Base-by-base conservation (phyloP, 2,113 vertebrate genomes). In the Cephalopholis sonnerati region DNA sequence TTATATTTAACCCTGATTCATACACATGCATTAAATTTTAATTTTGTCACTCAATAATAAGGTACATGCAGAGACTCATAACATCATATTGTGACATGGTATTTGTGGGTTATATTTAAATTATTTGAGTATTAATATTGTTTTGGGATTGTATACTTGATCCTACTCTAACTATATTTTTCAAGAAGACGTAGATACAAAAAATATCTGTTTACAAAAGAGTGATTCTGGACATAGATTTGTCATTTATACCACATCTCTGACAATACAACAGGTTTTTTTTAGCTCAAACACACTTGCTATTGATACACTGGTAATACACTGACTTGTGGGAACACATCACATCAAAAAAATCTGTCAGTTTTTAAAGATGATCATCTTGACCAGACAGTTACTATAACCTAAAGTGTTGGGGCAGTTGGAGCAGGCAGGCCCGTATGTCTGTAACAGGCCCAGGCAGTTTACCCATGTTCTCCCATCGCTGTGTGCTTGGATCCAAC, bases 391-490 rank as follows among this genome's bases (percentile, higher is more conserved):
- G 4, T 89, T 29, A 90, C 32, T 86, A 79, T 46, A 77, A 48
- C 74, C 94, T 92, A 0, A 92, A 46, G 32, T 87, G 55, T 7
- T 44, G 46, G 12, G 95, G 94, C 29, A 95, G 41, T n/a, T 9
- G 41, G 2, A 96, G 85, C 78, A 96, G 46, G 85, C 93, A 95
- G 22, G 93, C 95, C 11, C 86, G 62, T 20, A 95, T 89, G 74
- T 96, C 96, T 18, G 92, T 92, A 46, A 94, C 87, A n/a, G 95
- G 91, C 2, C 92, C 94, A 0, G 94, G 91, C 53, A 96, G 64
- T 61, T 72, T 93, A 5, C 96, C 95, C 92, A 95, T 86, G 57
- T 27, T 93, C 81, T 94, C 88, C 95, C 95, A 96, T 22, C 87
- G 74, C 57, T 89, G 81, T 20, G 65, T 86, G 66, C 75, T 77